A percentile compares a stretch with the other conserved stretches of the same genome.
These are phyloP conservation scores for Butorides virescens DNA, from an alignment of 2,113 vertebrate species.

Conservation along the genomic window DNA sequence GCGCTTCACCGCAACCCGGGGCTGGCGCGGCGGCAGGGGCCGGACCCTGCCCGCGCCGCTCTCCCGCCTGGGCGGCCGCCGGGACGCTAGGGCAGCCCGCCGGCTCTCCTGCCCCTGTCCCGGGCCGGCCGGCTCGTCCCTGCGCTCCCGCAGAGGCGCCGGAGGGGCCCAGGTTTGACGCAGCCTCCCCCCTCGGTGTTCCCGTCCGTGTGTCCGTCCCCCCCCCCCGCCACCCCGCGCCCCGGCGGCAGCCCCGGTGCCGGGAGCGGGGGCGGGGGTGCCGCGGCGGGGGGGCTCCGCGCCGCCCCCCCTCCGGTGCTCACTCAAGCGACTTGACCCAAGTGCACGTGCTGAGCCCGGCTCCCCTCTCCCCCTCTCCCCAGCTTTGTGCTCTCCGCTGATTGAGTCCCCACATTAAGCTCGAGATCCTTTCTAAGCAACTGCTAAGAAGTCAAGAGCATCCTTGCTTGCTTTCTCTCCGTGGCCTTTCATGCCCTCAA, in stretches of 20 bases:
- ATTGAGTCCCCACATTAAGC: constrained; percentile 64
- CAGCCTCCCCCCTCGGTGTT: no score
- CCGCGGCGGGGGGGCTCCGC: not conserved
- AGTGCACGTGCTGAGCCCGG: constrained; percentile 58
- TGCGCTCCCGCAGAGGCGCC: not conserved
- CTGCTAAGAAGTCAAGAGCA: constrained; percentile 80
- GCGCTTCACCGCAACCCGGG: not conserved
- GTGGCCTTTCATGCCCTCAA: constrained; percentile 71
- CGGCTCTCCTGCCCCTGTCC: not conserved
- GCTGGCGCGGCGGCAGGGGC: not conserved
- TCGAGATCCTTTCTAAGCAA: constrained; percentile 67
- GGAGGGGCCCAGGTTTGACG: not conserved
- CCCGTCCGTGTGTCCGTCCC: no score
- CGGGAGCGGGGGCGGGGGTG: not conserved
- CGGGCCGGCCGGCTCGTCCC: not conserved
- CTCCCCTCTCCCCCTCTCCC: constrained; percentile 11
- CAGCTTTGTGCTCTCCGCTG: constrained; percentile 57
- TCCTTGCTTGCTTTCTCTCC: constrained; percentile 67
- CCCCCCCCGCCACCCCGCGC: no score
- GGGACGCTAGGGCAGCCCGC: not conserved
- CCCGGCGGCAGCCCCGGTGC: not conserved
- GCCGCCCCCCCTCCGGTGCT: not conserved
- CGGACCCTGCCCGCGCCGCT: no score
- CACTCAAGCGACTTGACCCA: constrained; percentile 15
- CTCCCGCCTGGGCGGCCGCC: not conserved